Conservation (phyloP, 2,113 vertebrate genomes). For the Cebidichthys violaceus region DNA sequence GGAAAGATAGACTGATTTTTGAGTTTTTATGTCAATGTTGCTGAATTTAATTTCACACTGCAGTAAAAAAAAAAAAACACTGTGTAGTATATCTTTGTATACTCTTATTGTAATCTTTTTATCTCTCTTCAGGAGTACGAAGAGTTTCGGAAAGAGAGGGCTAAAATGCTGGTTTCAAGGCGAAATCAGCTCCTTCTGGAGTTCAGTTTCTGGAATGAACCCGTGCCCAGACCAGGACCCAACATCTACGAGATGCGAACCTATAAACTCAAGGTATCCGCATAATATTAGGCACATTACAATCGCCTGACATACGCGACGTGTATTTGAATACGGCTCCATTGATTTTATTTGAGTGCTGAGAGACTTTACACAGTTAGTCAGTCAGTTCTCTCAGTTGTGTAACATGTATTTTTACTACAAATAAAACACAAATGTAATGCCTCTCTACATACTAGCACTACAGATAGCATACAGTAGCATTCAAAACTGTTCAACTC, state of each 20-base stretch:
- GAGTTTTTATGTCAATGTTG: too few species aligned
- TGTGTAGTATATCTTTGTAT: neutral
- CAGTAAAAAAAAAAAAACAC: neutral
- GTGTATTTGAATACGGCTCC: neutral
- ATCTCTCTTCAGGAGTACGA: conserved; percentile 86
- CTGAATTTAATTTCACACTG: neutral
- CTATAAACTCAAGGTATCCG: conserved; percentile 90
- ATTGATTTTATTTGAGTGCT: neutral
- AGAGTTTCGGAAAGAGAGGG: conserved; percentile 91
- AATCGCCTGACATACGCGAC: neutral
- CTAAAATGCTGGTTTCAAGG: conserved; percentile 92
- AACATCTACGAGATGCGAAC: conserved; percentile 94
- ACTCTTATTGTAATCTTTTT: neutral
- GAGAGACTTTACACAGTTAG: neutral
- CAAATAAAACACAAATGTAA: neutral
- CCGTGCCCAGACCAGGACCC: conserved; percentile 88
- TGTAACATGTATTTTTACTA: neutral
- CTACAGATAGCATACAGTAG: neutral
- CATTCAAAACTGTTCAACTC: neutral
- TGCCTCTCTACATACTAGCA: neutral
- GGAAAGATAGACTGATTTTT: too few species aligned
- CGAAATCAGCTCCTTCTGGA: conserved; percentile 95
- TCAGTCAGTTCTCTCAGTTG: neutral
- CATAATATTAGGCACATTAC: neutral
- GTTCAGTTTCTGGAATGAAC: conserved; percentile 99